Evolutionary conservation across 2,113 vertebrate genomes (phyloP).

Genomic region (Leptobrachium ailaonicum): DNA sequence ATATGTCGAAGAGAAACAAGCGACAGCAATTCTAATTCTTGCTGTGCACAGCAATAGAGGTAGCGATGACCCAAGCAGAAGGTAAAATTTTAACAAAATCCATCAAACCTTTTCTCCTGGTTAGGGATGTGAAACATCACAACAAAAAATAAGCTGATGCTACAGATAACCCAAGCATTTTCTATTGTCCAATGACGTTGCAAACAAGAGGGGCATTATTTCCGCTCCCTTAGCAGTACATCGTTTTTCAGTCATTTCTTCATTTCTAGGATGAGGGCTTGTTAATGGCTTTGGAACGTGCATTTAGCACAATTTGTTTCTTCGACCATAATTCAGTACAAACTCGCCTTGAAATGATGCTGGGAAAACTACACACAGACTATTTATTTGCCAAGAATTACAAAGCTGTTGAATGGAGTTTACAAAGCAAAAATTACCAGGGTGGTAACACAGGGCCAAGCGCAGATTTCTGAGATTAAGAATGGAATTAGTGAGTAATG

Average conservation of each 20-base stretch:
- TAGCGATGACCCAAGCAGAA: background rate
- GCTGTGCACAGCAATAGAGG: background rate
- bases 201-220: constrained; percentile 2
- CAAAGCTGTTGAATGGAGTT: background rate
- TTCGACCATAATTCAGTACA: background rate
- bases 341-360: background rate
- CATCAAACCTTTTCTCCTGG: background rate
- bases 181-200: background rate
- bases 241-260: background rate
- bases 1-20: too few species aligned
- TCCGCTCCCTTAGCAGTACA: background rate
- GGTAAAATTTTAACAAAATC: background rate
- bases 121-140: background rate
- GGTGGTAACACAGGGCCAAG: background rate
- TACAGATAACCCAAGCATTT: background rate
- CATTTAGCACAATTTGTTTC: constrained; percentile 5
- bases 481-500: constrained; percentile 5
- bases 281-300: background rate
- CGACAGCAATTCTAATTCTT: too few species aligned
- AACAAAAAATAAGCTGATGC: background rate
- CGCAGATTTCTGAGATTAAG: background rate
- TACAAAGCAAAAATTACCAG: constrained; percentile 1
- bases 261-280: background rate
- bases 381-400: background rate
- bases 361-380: background rate